Base-by-base conservation (phyloP, 2,797 vertebrate genomes). In the Peromyscus aztecus region DNA sequence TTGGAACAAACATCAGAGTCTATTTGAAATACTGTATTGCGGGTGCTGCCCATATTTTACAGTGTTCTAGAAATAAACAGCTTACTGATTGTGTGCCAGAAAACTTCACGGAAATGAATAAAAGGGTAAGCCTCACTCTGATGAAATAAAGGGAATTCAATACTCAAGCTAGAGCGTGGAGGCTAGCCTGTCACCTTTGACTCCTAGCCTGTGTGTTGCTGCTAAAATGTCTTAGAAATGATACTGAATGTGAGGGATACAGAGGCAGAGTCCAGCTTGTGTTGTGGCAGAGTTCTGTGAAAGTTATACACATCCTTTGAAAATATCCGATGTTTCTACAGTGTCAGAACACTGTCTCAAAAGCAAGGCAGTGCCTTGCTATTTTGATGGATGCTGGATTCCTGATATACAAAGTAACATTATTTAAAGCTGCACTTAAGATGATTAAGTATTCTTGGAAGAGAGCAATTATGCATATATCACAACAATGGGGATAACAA, bases 101-200 rank as follows among this genome's bases (percentile, higher is more conserved):
- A 49, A 95, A 85, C 93, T 95, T 97, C 97, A 98, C 67, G 71
- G 84, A 97, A 90, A 59, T 65, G 85, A 97, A 96, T 86, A 95
- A 96, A 98, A 97, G 83, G 95, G 97, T 98, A 75, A 83, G 3
- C 95, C 46, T 94, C 94, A 81, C 19, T 75, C 57, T 55, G 1
- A 43, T 82, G 94, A 75, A 73, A 96, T 90, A 69, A 91, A 86
- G 43, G 89, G 80, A 89, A 92, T 61, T 97, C 94, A 95, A 85
- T 3, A 67, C 29, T 69, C 43, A 63, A 94, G 67, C 59, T 78
- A 8, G 37, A 69, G 82, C 19, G 34, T 34, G 69, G 10, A 76
- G 37, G 46, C 73, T 95, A 24, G 31, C 78, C 69, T 92, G 95
- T 73, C 71, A 92, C 46, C 69, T 86, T 49, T 2, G 31, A 43